Conservation (phyloP, 2,888 invertebrate species). For the Ophion ventricosus region DNA sequence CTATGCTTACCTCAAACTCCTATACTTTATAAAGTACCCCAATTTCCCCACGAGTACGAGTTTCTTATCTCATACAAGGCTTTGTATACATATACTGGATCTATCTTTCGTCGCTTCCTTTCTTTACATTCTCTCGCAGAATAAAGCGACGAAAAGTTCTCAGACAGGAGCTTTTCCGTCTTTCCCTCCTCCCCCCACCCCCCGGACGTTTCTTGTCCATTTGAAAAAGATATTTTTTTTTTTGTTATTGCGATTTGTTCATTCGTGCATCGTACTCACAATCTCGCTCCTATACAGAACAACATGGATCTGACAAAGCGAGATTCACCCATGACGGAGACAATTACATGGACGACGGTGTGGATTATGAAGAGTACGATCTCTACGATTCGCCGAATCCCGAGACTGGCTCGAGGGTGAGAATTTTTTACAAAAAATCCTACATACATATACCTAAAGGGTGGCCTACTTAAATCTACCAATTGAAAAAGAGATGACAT, state of each 20-base stretch:
- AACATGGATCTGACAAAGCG: constrained; percentile 73
- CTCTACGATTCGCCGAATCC: constrained; percentile 68
- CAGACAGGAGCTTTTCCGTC: constrained; percentile 22
- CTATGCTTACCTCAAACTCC: not conserved
- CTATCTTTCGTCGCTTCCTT: constrained; percentile 10
- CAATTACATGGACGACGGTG: constrained; percentile 70
- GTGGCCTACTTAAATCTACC: not conserved
- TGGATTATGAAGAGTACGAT: constrained; percentile 72
- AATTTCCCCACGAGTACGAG: constrained; percentile 19
- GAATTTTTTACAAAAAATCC: constrained; percentile 22
- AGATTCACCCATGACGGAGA: constrained; percentile 63
- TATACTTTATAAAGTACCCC: constrained; percentile 17
- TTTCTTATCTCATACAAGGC: constrained; percentile 40
- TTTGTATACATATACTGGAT: constrained; percentile 16
- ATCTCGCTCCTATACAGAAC: constrained; percentile 69
- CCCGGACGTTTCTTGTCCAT: not conserved
- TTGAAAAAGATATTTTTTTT: not conserved
- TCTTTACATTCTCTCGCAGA: not conserved
- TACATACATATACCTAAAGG: not conserved
- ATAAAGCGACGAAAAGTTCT: constrained; percentile 22
- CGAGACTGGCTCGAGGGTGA: constrained; percentile 74
- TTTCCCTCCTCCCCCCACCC: not conserved
- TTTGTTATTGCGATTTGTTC: constrained; percentile 9
- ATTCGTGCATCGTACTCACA: constrained; percentile 19
- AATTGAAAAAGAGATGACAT: not conserved